These are phyloP conservation scores for Heliconius congener DNA, from an alignment of 1,140 invertebrate genomes.

Conservation along the genomic window DNA sequence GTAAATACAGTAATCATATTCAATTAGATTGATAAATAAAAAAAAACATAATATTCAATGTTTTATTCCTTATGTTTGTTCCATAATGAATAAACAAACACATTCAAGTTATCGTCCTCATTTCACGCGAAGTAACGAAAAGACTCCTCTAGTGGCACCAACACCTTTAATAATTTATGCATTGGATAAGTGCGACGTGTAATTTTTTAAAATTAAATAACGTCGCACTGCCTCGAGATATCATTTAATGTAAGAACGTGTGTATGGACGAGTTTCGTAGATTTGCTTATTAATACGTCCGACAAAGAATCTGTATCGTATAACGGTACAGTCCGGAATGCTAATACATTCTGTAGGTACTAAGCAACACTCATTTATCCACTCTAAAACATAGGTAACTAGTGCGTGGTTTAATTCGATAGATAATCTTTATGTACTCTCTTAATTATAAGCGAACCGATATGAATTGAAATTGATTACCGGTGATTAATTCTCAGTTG, in stretches of 20 bases:
- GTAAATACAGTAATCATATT: no score
- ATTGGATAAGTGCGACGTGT: constrained; percentile 29
- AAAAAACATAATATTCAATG: no score
- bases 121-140: not conserved
- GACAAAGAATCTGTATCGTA: constrained; percentile 75
- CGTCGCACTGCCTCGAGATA: constrained; percentile 45
- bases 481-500: constrained; percentile 48
- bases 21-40: no score
- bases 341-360: constrained; percentile 66
- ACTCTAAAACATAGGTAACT: constrained; percentile 64
- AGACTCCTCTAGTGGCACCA: not conserved
- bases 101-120: not conserved
- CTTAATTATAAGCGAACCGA: constrained; percentile 59
- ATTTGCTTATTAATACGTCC: constrained; percentile 76
- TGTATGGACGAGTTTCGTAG: constrained; percentile 58
- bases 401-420: constrained; percentile 66
- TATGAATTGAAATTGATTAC: constrained; percentile 57
- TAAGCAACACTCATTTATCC: constrained; percentile 70
- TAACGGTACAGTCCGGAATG: constrained; percentile 76
- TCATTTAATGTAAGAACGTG: constrained; percentile 48
- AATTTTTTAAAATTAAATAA: constrained; percentile 41
- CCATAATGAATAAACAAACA: not conserved
- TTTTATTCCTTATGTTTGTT: not conserved
- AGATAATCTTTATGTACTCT: constrained; percentile 61
- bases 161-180: constrained; percentile 20